These are phyloP conservation scores for Dinothrombium tinctorium DNA, from an alignment of 1,140 invertebrate species.

Conservation along the genomic window DNA sequence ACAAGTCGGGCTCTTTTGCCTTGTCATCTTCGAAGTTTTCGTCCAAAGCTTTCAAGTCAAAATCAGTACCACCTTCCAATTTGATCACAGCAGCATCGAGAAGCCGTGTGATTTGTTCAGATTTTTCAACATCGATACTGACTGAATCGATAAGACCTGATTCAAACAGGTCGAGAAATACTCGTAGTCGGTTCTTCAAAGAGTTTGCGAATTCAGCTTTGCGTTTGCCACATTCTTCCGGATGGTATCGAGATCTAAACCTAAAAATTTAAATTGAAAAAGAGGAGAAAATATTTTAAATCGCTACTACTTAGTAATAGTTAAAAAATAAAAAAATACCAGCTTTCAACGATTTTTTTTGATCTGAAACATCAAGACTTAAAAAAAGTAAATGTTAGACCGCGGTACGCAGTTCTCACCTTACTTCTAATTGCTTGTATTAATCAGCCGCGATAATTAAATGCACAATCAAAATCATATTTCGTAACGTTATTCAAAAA, in stretches of 20 bases:
- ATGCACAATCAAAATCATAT: no score
- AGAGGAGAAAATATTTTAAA: background rate
- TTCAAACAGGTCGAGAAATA: slow-evolving; percentile 65
- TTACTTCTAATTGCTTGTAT: no score
- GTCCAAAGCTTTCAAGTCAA: slow-evolving; percentile 53
- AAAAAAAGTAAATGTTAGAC: no score
- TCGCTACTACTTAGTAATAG: no score
- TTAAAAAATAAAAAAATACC: no score
- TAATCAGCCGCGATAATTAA: no score
- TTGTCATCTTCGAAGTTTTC: slow-evolving; percentile 17
- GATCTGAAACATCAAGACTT: no score
- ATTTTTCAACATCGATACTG: slow-evolving; percentile 61
- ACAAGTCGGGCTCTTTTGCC: slow-evolving; percentile 2
- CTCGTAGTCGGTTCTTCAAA: slow-evolving; percentile 63
- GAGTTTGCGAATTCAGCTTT: slow-evolving; percentile 61
- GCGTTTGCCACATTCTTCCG: slow-evolving; percentile 72
- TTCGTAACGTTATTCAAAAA: no score
- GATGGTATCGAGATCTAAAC: slow-evolving; percentile 98
- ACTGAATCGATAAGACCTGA: slow-evolving; percentile 45
- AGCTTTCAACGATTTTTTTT: no score
- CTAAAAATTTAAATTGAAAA: slow-evolving; percentile 29
- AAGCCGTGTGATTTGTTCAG: slow-evolving; percentile 58
- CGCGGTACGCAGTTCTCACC: no score
- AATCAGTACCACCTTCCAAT: slow-evolving; percentile 85
- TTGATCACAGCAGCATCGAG: slow-evolving; percentile 90